Evolutionary conservation across 2,113 vertebrate genomes (phyloP).

Genomic region (Paraplagusia blochii): DNA sequence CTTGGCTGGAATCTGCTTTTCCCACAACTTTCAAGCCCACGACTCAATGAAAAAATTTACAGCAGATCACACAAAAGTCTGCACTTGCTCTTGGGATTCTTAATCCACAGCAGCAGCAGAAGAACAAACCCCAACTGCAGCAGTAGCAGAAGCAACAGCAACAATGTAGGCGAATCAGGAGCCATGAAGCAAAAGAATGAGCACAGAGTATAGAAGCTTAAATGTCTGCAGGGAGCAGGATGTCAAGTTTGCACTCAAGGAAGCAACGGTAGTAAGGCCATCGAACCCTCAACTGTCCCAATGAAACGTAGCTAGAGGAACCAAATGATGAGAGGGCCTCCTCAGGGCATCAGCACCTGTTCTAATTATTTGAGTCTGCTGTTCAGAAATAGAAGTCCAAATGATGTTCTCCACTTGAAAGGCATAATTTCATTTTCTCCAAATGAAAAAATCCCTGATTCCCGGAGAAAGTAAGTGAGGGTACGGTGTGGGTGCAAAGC

Average conservation of each 20-base stretch:
- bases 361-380: slow-evolving; percentile 51
- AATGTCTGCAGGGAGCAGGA: no score
- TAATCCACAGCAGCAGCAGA: slow-evolving; percentile 66
- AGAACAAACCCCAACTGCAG: slow-evolving; percentile 65
- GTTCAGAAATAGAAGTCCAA: slow-evolving; percentile 47
- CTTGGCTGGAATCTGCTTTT: slow-evolving; percentile 82
- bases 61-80: slow-evolving; percentile 76
- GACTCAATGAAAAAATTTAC: slow-evolving; percentile 79
- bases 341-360: slow-evolving; percentile 23
- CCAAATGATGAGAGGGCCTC: no score
- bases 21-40: slow-evolving; percentile 84
- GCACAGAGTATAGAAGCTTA: slow-evolving; percentile 14
- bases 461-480: slow-evolving; percentile 38
- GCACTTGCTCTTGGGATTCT: slow-evolving; percentile 69
- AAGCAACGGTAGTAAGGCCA: no score
- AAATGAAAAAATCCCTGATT: slow-evolving; percentile 53
- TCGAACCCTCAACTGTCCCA: no score
- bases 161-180: slow-evolving; percentile 71
- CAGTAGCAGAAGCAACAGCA: slow-evolving; percentile 41
- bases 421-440: slow-evolving; percentile 57
- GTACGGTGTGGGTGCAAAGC: slow-evolving; percentile 30
- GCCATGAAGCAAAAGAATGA: slow-evolving; percentile 13
- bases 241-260: no score
- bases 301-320: no score
- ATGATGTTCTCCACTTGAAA: slow-evolving; percentile 56